phyloP scores from a whole-genome alignment of 2,888 invertebrate genomes.

The Amiota communis region DNA sequence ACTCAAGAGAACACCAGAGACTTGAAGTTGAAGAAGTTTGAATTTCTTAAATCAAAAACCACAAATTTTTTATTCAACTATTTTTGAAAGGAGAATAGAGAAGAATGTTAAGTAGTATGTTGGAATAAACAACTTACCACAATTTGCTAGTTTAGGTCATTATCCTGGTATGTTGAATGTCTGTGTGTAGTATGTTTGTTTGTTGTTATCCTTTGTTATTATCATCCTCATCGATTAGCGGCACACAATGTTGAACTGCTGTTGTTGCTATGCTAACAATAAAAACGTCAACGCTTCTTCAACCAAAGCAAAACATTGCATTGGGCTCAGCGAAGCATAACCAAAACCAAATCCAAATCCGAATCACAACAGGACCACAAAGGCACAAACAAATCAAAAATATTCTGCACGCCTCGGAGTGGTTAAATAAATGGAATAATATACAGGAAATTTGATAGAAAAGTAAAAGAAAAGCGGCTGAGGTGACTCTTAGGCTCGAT shows the following conservation, averaged over 20 bases:
- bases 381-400: constrained; percentile 24
- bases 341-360: constrained; percentile 48
- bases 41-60: no score
- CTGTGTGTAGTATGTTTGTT: constrained; percentile 33
- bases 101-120: no score
- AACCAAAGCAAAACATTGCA: constrained; percentile 50
- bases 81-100: no score
- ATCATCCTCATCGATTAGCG: constrained; percentile 62
- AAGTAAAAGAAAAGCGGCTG: background rate
- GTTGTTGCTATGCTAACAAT: constrained; percentile 60
- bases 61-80: no score
- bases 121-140: background rate
- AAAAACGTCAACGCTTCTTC: constrained; percentile 48
- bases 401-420: background rate
- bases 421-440: background rate
- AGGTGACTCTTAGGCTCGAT: background rate
- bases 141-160: constrained; percentile 51
- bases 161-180: constrained; percentile 46
- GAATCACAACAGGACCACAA: constrained; percentile 37
- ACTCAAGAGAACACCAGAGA: no score
- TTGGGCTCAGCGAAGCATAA: background rate
- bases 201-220: constrained; percentile 61
- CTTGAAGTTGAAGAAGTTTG: no score
- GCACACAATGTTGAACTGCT: background rate
- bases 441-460: background rate